Evolutionary conservation across 1,140 invertebrate species (phyloP).

Genomic region (Oedothorax gibbosus): DNA sequence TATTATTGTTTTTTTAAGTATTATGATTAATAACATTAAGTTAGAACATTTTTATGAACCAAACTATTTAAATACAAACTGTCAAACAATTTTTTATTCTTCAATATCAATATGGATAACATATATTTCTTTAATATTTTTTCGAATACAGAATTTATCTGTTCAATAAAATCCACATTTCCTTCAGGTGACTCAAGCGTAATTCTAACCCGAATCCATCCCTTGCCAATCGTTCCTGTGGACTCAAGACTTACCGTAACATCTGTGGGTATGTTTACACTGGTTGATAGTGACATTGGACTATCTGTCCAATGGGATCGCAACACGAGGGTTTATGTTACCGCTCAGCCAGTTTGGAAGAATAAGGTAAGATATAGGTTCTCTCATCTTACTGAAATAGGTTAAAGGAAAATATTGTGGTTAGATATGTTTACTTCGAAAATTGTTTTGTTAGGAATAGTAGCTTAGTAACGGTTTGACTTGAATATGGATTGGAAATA

Average conservation of each 20-base stretch:
- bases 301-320: constrained; percentile 81
- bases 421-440: too few species aligned
- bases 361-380: constrained; percentile 71
- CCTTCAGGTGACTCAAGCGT: constrained; percentile 49
- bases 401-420: background rate
- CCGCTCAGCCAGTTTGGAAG: constrained; percentile 80
- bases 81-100: too few species aligned
- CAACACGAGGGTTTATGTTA: constrained; percentile 84
- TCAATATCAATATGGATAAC: too few species aligned
- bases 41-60: too few species aligned
- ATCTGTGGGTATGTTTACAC: constrained; percentile 79
- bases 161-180: background rate
- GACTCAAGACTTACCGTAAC: constrained; percentile 71
- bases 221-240: constrained; percentile 61
- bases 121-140: too few species aligned
- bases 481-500: too few species aligned
- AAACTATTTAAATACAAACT: too few species aligned
- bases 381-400: background rate
- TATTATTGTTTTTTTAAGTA: too few species aligned
- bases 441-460: too few species aligned
- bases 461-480: too few species aligned
- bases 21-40: too few species aligned
- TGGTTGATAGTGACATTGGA: constrained; percentile 81
- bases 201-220: constrained; percentile 37
- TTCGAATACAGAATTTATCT: too few species aligned